Percentiles rank a stretch among this genome's conserved stretches.
These are phyloP conservation scores for Cryptotis parvus DNA, from an alignment of 2,113 vertebrate species.

Conservation along the genomic window DNA sequence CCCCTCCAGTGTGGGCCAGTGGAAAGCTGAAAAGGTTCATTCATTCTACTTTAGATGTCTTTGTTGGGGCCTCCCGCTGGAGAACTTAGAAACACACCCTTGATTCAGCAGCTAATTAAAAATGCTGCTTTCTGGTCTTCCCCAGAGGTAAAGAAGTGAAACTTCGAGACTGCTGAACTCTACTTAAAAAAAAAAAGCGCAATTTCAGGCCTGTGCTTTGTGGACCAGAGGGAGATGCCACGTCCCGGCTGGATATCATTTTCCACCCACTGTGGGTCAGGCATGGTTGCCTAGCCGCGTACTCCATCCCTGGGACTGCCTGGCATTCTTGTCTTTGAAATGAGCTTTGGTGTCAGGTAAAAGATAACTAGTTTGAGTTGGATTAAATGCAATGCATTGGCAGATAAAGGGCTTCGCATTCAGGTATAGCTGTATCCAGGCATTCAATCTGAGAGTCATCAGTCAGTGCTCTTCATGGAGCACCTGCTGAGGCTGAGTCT, in stretches of 20 bases:
- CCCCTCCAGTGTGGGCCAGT: slow-evolving; percentile 27
- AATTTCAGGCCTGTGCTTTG: too few relatives aligned
- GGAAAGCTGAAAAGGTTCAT: slow-evolving; percentile 49
- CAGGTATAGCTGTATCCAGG: not conserved
- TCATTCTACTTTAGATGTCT: not conserved
- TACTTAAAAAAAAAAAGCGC: not conserved
- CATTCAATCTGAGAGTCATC: not conserved
- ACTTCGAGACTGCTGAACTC: not conserved
- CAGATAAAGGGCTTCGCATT: not conserved
- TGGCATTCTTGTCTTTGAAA: not conserved
- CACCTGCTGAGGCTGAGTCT: not conserved
- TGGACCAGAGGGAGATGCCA: not conserved
- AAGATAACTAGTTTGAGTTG: not conserved
- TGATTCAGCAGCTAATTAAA: not conserved
- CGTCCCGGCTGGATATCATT: too few relatives aligned
- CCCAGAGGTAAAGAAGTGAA: not conserved
- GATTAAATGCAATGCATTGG: not conserved
- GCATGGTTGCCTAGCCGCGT: too few relatives aligned
- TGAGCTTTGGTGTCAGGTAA: too few relatives aligned
- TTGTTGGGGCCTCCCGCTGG: not conserved
- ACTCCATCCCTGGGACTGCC: not conserved
- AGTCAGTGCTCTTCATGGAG: rapidly evolving
- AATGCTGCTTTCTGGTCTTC: not conserved
- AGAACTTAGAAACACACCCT: not conserved
- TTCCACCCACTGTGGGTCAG: too few relatives aligned